A percentile compares a stretch with the other conserved stretches of the same genome.
These are phyloP conservation scores for Pelagia noctiluca DNA, from an alignment of 30 jellyfish, hydroid and myxozoan species.

Conservation along the genomic window DNA sequence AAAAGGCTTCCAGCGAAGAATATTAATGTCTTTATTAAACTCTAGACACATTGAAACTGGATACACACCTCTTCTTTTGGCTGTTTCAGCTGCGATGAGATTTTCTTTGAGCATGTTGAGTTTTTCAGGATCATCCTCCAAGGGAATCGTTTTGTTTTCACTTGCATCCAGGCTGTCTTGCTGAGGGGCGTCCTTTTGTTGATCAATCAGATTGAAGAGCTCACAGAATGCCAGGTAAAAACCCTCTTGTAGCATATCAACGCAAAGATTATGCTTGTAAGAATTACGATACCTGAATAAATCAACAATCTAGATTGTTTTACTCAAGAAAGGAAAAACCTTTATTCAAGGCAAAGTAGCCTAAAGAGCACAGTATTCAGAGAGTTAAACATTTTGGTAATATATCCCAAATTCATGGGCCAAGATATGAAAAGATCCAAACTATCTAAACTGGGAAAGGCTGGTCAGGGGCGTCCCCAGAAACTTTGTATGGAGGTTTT, in stretches of 20 bases:
- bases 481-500: too few species aligned
- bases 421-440: too few species aligned
- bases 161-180: slow-evolving; percentile 29
- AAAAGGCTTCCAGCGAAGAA: neutral
- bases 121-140: slow-evolving; percentile 79
- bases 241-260: slow-evolving; percentile 89
- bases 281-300: slow-evolving; percentile 75
- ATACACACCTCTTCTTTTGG: slow-evolving; percentile 80
- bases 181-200: slow-evolving; percentile 26
- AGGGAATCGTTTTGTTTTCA: slow-evolving; percentile 16
- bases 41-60: neutral
- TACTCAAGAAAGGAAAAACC: neutral
- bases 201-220: slow-evolving; percentile 70
- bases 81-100: slow-evolving; percentile 69
- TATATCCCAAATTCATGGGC: too few species aligned
- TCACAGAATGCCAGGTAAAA: slow-evolving; percentile 92
- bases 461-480: too few species aligned
- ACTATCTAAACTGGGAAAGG: too few species aligned
- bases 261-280: slow-evolving; percentile 76
- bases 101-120: slow-evolving; percentile 49
- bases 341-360: neutral
- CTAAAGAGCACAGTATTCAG: neutral
- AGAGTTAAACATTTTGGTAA: too few species aligned
- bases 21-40: too few species aligned
- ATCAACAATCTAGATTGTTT: neutral